phyloP scores from a whole-genome alignment of 2,797 vertebrate genomes.

The Acrocephalus scirpaceus region DNA sequence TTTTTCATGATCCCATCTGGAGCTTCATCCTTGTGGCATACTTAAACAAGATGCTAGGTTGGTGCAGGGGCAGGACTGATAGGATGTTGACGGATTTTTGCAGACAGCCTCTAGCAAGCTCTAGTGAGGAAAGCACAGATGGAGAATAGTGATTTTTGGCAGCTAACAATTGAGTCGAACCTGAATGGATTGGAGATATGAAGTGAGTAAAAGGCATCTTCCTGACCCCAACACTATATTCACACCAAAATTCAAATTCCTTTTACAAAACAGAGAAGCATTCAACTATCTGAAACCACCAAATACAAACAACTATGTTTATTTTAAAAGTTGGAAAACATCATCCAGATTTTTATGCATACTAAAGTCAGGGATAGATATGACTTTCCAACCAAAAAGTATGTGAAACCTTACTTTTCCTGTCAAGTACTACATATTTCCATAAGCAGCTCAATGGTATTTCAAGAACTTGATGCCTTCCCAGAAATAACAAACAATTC shows the following conservation, averaged over 20 bases:
- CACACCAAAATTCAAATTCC: background rate
- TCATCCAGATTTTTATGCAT: background rate
- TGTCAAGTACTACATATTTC: background rate
- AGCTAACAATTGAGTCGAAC: slow-evolving; percentile 8
- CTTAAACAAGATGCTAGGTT: slow-evolving; percentile 19
- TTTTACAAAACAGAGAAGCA: background rate
- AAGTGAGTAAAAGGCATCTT: background rate
- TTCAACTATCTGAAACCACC: background rate
- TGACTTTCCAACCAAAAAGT: background rate
- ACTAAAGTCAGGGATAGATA: background rate
- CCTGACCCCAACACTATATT: background rate
- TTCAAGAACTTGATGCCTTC: slow-evolving; percentile 25
- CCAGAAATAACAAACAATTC: slow-evolving; percentile 58
- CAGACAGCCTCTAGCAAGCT: slow-evolving; percentile 41
- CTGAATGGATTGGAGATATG: background rate
- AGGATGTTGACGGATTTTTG: slow-evolving; percentile 31
- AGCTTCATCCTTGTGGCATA: slow-evolving; percentile 33
- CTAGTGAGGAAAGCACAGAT: slow-evolving; percentile 43
- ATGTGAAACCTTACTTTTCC: slow-evolving; percentile 15
- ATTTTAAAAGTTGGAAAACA: background rate
- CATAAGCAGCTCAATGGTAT: background rate
- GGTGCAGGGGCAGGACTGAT: slow-evolving; percentile 37
- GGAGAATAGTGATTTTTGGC: slow-evolving; percentile 46
- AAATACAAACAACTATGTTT: background rate
- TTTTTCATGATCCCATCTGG: slow-evolving; percentile 60